Evolutionary conservation across 2,113 vertebrate species (phyloP), one percentile per base, ranked within the genome.

Genomic region (Silurus meridionalis): DNA sequence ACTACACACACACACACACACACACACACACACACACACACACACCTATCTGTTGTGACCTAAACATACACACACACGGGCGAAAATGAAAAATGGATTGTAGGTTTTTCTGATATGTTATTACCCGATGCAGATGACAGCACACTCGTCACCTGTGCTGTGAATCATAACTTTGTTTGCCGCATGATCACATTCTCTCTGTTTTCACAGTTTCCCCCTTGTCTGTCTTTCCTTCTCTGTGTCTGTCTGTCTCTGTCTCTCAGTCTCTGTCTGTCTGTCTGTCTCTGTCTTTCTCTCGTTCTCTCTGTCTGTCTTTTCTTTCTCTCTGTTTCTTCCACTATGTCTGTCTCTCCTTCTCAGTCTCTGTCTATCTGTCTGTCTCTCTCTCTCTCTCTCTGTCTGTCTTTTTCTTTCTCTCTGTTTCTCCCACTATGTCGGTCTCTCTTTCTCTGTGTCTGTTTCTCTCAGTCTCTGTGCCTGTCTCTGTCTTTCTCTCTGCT

Each of bases 111-210:
- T 64, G 19, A 78, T 85, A 78, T 78, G 58, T 75, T 48, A 55
- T 72, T 80, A 79, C 64, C 74, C 69, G 75, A 53, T 84, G 81
- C 87, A 81, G 77, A 88, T 53, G 58, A 37, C n/a, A 60, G 11
- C 57, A 28, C 37, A 74, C 61, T 89, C 19, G 10, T 80, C 66
- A 77, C 67, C 21, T 82, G 83, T 66, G 78, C 87, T 88, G 63
- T 85, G 79, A 82, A 83, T 85, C 55, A 37, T 69, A 83, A 67
- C 67, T 58, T 46, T 48, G 58, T 88, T 64, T 85, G 69, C 81
- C 64, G 8, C 25, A 58, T 60, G 55, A 60, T 60, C 25, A 46
- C 75, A 63, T 83, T 86, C 48, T 86, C n/a, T 85, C 13, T 85
- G 8, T 37, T 37, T 37, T 37, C 37, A 37, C 37, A 2, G 37